phyloP scores from a whole-genome alignment of 2,888 invertebrate genomes.

The Eremobia ochroleuca region DNA sequence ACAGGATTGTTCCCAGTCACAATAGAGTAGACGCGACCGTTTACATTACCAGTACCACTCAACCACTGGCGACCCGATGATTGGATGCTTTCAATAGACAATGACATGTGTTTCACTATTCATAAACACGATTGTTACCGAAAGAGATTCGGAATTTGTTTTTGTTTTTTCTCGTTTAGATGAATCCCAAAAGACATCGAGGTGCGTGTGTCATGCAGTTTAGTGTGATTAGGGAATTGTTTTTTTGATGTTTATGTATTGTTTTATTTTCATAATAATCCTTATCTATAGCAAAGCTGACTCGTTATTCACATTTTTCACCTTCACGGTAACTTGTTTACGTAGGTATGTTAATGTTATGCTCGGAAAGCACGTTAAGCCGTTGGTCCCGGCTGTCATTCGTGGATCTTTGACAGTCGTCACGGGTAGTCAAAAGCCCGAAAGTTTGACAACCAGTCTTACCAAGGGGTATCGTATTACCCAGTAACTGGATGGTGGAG shows the following conservation, averaged over 20 bases:
- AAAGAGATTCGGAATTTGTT: slow-evolving; percentile 63
- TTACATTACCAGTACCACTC: slow-evolving; percentile 73
- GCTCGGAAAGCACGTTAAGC: too few species aligned
- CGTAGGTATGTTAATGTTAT: not conserved
- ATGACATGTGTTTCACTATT: slow-evolving; percentile 77
- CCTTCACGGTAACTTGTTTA: not conserved
- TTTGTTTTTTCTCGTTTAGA: slow-evolving; percentile 55
- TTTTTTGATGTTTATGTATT: not conserved
- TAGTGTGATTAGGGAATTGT: not conserved
- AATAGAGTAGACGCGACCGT: slow-evolving; percentile 81
- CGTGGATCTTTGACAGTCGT: too few species aligned
- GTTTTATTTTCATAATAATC: not conserved
- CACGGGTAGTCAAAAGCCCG: too few species aligned
- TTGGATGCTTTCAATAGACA: slow-evolving; percentile 83
- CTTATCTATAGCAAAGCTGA: not conserved
- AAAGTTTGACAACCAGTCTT: too few species aligned
- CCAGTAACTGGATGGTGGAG: too few species aligned
- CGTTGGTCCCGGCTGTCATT: too few species aligned
- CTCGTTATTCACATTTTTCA: not conserved
- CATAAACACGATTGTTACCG: slow-evolving; percentile 72
- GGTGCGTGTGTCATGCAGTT: slow-evolving; percentile 28
- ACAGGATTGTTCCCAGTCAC: slow-evolving; percentile 84
- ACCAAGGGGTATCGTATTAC: too few species aligned
- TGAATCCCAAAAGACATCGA: slow-evolving; percentile 55
- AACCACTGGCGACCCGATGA: slow-evolving; percentile 74